Conservation (phyloP, 1,140 invertebrate genomes). For the Listronotus bonariensis region DNA sequence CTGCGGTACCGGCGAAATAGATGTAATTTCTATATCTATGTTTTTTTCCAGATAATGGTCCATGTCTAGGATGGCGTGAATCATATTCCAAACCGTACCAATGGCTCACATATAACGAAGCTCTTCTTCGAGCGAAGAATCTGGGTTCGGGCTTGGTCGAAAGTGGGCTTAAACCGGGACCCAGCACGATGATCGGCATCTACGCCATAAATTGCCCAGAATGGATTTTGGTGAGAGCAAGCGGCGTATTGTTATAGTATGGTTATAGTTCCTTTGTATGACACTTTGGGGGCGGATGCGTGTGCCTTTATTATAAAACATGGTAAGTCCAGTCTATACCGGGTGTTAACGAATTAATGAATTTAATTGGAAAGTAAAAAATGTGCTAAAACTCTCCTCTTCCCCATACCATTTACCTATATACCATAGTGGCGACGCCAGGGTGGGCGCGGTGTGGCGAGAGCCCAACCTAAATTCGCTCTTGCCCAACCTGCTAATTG, state of each 20-base stretch:
- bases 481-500: too few species aligned
- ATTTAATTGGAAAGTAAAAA: too few species aligned
- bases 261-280: constrained; percentile 95
- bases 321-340: too few species aligned
- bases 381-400: too few species aligned
- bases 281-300: constrained; percentile 93
- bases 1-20: too few species aligned
- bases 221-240: constrained; percentile 93
- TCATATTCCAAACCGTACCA: constrained; percentile 79
- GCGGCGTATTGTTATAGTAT: constrained; percentile 88
- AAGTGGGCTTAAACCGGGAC: constrained; percentile 72
- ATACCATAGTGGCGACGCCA: too few species aligned
- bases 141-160: constrained; percentile 88
- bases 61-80: constrained; percentile 90
- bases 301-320: constrained; percentile 96
- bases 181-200: constrained; percentile 83
- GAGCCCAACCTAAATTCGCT: too few species aligned
- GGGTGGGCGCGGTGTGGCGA: too few species aligned
- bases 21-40: too few species aligned
- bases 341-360: too few species aligned
- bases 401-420: too few species aligned
- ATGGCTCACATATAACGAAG: constrained; percentile 95
- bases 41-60: constrained; percentile 76
- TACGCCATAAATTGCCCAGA: constrained; percentile 95
- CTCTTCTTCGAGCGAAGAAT: constrained; percentile 85